Percentiles rank a stretch among this genome's conserved stretches.
These are phyloP conservation scores for Mamestra configurata DNA, from an alignment of 1,140 invertebrate genomes.

Conservation along the genomic window DNA sequence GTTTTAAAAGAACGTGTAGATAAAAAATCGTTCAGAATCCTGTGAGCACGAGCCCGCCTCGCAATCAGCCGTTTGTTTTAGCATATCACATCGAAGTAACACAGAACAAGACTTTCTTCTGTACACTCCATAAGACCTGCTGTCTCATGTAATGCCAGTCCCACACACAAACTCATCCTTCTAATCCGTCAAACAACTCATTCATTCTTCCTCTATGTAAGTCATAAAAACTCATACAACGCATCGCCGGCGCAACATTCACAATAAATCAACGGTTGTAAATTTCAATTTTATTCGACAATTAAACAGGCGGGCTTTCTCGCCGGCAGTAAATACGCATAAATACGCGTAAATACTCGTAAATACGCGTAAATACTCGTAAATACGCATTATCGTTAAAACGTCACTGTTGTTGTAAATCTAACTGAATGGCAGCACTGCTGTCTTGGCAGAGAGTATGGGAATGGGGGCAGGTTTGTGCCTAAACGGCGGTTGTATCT, in stretches of 20 bases:
- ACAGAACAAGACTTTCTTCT: no score
- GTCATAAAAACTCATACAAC: constrained; percentile 51
- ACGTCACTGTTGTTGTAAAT: constrained; percentile 82
- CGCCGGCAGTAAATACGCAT: constrained; percentile 68
- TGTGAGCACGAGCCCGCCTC: no score
- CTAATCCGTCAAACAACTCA: constrained; percentile 42
- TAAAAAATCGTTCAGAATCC: no score
- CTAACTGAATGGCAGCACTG: constrained; percentile 69
- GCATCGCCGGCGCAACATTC: constrained; percentile 32
- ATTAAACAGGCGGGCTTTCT: constrained; percentile 85
- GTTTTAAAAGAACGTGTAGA: no score
- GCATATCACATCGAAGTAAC: no score
- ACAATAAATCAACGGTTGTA: constrained; percentile 79
- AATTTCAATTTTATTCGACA: constrained; percentile 88
- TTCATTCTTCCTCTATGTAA: constrained; percentile 36
- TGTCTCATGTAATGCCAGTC: neutral
- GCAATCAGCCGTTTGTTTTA: no score
- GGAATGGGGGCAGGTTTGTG: constrained; percentile 8
- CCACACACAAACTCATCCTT: neutral
- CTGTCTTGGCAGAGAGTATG: constrained; percentile 46
- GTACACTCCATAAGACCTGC: neutral
- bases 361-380: constrained; percentile 77
- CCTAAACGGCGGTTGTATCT: neutral
- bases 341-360: constrained; percentile 85
- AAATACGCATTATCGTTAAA: constrained; percentile 88